Conservation (phyloP, 2,888 invertebrate species). For the Aphidoletes aphidimyza region DNA sequence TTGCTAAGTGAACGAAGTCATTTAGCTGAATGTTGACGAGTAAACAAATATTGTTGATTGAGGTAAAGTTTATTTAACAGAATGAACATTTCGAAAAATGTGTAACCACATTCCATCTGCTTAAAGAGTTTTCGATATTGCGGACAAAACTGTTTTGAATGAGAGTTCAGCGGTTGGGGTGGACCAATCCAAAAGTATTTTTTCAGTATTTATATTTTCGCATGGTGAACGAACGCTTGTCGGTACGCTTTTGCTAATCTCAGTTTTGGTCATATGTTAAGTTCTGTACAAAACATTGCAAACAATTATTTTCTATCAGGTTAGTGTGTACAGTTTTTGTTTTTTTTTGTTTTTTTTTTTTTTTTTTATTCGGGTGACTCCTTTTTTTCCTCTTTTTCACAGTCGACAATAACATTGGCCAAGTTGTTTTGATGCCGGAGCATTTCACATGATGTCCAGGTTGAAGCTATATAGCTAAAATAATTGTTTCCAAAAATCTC, state of each 20-base stretch:
- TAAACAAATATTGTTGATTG: not conserved
- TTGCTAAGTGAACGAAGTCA: not conserved
- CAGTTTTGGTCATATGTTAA: slow-evolving; percentile 7
- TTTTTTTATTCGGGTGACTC: no score
- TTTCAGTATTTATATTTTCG: no score
- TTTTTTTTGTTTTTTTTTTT: not conserved
- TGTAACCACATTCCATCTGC: no score
- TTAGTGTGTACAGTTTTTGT: not conserved
- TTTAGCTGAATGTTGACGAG: not conserved
- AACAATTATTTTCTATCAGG: slow-evolving; percentile 21
- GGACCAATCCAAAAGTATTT: no score
- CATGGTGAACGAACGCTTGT: no score
- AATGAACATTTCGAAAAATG: not conserved
- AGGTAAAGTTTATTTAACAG: not conserved
- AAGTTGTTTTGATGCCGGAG: not conserved
- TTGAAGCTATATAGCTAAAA: not conserved
- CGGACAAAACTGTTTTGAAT: not conserved
- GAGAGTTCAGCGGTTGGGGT: no score
- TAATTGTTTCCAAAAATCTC: slow-evolving; percentile 27
- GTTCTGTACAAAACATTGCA: not conserved
- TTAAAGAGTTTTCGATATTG: not conserved
- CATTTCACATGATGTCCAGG: not conserved
- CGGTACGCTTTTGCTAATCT: no score
- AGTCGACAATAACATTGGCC: not conserved
- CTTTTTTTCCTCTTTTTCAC: not conserved